Evolutionary conservation across 1,140 invertebrate species (phyloP), one percentile per base, ranked within the genome.

Genomic region (Mya arenaria): DNA sequence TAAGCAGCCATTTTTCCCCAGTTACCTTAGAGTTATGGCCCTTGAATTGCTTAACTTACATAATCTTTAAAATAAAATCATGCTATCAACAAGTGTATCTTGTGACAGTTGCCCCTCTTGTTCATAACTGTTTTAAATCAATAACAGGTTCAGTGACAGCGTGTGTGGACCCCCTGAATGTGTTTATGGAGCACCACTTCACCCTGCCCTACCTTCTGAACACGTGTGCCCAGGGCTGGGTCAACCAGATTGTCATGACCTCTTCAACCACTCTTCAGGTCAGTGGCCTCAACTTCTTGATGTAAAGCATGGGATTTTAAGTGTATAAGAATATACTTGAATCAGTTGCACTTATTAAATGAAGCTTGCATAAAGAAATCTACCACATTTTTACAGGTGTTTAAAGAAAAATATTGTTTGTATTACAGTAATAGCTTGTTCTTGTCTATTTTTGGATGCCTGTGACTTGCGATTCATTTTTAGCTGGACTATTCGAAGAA

Each of bases 221-320:
- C 69, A 84, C 89, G 10, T 91, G 90, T 87, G 86, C 85, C 19
- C 87, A 91, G 63, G 91, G 91, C 13, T 92, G 89, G 89, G 91
- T 92, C 8, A 92, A 92, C 68, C 88, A 88, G 78, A 90, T 92
- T 74, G 48, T 92, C 44, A 88, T 91, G 66, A 91, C 89, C 13
- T 89, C 87, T 52, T 84, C 86, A 44, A 89, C 90, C 39, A 74
- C 84, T 60, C 65, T 86, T 30, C 79, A 86, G 79, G 89, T 90
- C n/a, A n/a, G n/a, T n/a, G n/a, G n/a, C n/a, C n/a, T n/a, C n/a
- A 86, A 72, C 8, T 32, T 30, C 44, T n/a, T n/a, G 44, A n/a
- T n/a, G 13, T 13, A 48, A n/a, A 48, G n/a, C 44, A 48, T 48
- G 44, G 13, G 13, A 48, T n/a, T 13, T 13, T 48, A 13, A 13